These are phyloP conservation scores for Ormia ochracea DNA, from an alignment of 2,888 invertebrate genomes.

Conservation along the genomic window DNA sequence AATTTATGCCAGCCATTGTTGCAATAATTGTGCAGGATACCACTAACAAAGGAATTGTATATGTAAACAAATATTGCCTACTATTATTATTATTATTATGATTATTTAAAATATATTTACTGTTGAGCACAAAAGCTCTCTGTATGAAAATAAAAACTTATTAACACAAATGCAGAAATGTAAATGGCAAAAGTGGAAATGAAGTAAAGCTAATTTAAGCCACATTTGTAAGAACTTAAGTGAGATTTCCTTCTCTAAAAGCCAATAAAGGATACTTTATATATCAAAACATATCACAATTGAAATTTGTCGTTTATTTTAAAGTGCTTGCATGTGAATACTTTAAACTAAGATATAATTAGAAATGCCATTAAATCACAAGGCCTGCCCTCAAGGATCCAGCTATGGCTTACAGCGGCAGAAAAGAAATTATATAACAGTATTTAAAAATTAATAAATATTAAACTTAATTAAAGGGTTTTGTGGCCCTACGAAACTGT, in stretches of 20 bases:
- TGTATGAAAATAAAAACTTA: conserved; percentile 1
- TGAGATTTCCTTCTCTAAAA: not conserved
- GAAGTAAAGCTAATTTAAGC: conserved; percentile 15
- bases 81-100: too few species aligned
- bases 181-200: not conserved
- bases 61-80: conserved; percentile 18
- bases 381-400: too few species aligned
- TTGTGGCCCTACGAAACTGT: too few species aligned
- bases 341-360: too few species aligned
- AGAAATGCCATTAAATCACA: too few species aligned
- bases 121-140: not conserved
- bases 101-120: not conserved
- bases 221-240: not conserved
- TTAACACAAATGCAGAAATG: conserved; percentile 24
- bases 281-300: not conserved
- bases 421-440: too few species aligned
- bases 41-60: conserved; percentile 29
- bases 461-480: too few species aligned
- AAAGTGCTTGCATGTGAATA: too few species aligned
- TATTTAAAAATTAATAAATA: too few species aligned
- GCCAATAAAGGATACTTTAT: too few species aligned
- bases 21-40: conserved; percentile 30
- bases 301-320: too few species aligned
- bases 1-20: conserved; percentile 47
- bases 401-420: too few species aligned